Evolutionary conservation across 2,797 vertebrate genomes (phyloP).

Genomic region (Arnoldichthys spilopterus): DNA sequence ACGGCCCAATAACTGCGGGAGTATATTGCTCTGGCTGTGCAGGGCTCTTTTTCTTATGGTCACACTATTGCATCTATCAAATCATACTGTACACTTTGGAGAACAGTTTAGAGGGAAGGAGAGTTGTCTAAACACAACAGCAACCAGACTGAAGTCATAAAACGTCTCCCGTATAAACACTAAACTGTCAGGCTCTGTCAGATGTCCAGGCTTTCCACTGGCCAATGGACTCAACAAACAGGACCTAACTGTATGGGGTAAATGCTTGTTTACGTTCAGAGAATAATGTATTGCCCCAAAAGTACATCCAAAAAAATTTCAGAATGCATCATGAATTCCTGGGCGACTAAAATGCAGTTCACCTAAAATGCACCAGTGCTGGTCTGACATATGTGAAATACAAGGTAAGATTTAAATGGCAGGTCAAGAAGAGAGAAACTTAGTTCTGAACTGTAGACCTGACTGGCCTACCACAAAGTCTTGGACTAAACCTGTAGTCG

Average conservation of each 20-base stretch:
- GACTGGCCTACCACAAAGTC: too few species aligned
- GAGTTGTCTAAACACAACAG: slow-evolving; percentile 57
- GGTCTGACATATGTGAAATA: slow-evolving; percentile 9
- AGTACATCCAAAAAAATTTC: slow-evolving; percentile 35
- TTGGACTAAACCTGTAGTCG: too few species aligned
- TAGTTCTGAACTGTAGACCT: background rate
- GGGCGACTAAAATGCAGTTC: slow-evolving; percentile 32
- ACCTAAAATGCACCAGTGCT: slow-evolving; percentile 16
- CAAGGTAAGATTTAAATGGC: slow-evolving; percentile 4
- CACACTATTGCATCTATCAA: slow-evolving; percentile 58
- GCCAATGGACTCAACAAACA: slow-evolving; percentile 49
- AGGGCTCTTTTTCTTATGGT: slow-evolving; percentile 11
- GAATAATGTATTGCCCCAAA: slow-evolving; percentile 41
- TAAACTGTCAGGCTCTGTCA: slow-evolving; percentile 57
- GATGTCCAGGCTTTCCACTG: slow-evolving; percentile 63
- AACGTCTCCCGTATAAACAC: slow-evolving; percentile 61
- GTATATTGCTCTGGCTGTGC: background rate
- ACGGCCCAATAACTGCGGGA: background rate
- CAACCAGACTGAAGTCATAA: slow-evolving; percentile 62
- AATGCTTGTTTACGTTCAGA: slow-evolving; percentile 28
- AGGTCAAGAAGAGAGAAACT: slow-evolving; percentile 4
- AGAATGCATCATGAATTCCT: slow-evolving; percentile 37
- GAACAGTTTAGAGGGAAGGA: slow-evolving; percentile 58
- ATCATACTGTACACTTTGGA: slow-evolving; percentile 50
- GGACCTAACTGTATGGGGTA: slow-evolving; percentile 32